Conservation (phyloP, 2,888 invertebrate genomes). For the Dascillus cervinus region DNA sequence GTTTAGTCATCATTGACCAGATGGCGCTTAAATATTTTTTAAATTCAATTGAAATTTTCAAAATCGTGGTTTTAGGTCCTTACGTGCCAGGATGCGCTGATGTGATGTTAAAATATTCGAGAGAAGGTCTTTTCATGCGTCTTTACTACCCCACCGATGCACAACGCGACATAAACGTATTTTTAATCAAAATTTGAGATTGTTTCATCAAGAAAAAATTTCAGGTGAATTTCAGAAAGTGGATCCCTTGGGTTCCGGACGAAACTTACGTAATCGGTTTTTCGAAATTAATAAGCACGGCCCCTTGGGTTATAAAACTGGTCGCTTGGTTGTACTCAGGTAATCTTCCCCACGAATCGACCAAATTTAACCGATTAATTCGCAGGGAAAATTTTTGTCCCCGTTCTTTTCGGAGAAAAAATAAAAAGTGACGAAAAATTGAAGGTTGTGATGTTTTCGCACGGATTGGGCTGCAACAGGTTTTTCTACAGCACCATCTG, state of each 20-base stretch:
- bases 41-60: no score
- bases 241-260: conserved; percentile 50
- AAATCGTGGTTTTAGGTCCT: conserved; percentile 42
- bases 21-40: no score
- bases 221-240: conserved; percentile 29
- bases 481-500: conserved; percentile 54
- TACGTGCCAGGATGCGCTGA: conserved; percentile 52
- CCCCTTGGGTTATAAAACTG: conserved; percentile 33
- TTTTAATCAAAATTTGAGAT: conserved; percentile 7
- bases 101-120: conserved; percentile 48
- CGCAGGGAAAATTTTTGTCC: conserved; percentile 37
- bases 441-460: conserved; percentile 56
- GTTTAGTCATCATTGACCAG: no score
- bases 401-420: conserved; percentile 45
- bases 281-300: conserved; percentile 38
- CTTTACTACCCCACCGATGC: conserved; percentile 51
- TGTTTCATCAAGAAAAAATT: not conserved
- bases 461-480: conserved; percentile 55
- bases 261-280: conserved; percentile 49
- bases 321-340: conserved; percentile 35
- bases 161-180: conserved; percentile 41
- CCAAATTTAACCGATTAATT: not conserved
- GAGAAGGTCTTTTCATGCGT: conserved; percentile 48
- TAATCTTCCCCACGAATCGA: conserved; percentile 14
- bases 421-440: conserved; percentile 36